phyloP scores from a whole-genome alignment of 2,888 invertebrate genomes.

The Lacanobia oleracea region DNA sequence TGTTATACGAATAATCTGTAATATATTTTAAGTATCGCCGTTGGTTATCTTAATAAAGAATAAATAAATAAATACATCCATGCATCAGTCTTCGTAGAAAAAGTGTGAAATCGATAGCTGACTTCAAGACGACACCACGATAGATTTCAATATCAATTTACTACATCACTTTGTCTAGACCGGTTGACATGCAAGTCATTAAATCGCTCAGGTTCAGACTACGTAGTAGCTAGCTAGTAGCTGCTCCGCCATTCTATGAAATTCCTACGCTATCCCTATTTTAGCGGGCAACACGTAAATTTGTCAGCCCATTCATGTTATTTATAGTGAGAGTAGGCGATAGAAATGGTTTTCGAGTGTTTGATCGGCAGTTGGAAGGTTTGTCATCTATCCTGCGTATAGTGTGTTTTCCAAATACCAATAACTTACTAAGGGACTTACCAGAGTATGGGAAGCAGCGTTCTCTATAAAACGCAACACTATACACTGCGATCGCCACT shows the following conservation, averaged over 20 bases:
- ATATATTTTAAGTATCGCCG: too few species aligned
- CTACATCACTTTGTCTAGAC: too few species aligned
- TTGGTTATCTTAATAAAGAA: too few species aligned
- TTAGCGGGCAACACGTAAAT: conserved; percentile 44
- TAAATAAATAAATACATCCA: too few species aligned
- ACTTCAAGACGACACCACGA: neutral
- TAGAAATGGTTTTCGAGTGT: conserved; percentile 40
- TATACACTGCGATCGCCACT: too few species aligned
- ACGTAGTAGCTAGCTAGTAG: neutral
- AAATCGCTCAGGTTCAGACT: neutral
- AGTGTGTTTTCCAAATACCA: too few species aligned
- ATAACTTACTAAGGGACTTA: too few species aligned
- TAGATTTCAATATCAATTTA: conserved; percentile 15
- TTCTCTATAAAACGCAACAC: too few species aligned
- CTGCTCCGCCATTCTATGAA: conserved; percentile 26
- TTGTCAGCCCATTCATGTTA: conserved; percentile 45
- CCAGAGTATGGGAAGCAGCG: too few species aligned
- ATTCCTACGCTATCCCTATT: conserved; percentile 28
- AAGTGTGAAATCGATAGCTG: neutral
- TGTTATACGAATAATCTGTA: too few species aligned
- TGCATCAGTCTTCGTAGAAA: neutral
- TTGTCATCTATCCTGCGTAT: conserved; percentile 3
- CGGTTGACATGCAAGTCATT: conserved; percentile 22
- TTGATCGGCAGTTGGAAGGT: conserved; percentile 37
- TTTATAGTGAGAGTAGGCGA: conserved; percentile 46